Evolutionary conservation across 1,140 invertebrate genomes (phyloP), one percentile per base, ranked within the genome.

Genomic region (Asobara japonica): DNA sequence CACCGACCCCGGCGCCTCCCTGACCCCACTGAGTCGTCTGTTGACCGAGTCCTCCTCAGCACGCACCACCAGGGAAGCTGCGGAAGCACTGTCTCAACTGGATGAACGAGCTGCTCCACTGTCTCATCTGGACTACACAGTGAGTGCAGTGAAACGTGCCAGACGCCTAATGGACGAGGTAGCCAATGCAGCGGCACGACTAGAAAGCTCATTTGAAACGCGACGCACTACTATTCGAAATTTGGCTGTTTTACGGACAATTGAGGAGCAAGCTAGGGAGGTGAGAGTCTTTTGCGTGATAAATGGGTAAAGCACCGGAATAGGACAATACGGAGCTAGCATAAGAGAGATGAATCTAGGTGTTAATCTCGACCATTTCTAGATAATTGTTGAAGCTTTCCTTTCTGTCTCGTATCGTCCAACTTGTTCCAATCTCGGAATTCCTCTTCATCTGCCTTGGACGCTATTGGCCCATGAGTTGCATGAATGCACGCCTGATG

Each of bases 261-360:
- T 88, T 80, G 85, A 88, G 78, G 86, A 88, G 72, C 86, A 87
- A 60, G 85, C 86, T 33, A 79, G 82, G 65, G 86, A 88, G 84
- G 86, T 86, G 65, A 87, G 84, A 18, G 25, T 48, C n/a, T 16
- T 48, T 13, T 3, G n/a, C 10, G 20, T n/a, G n/a, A n/a, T n/a
- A n/a, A n/a, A n/a, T n/a, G n/a, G n/a, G n/a, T n/a, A n/a, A n/a
- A n/a, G n/a, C n/a, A n/a, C n/a, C n/a, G n/a, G n/a, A n/a, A n/a
- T n/a, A n/a, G n/a, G n/a, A n/a, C n/a, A n/a, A n/a, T n/a, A n/a
- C n/a, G n/a, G n/a, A n/a, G n/a, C n/a, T n/a, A n/a, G n/a, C n/a
- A n/a, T n/a, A n/a, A n/a, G n/a, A n/a, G n/a, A n/a, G n/a, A n/a
- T n/a, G n/a, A n/a, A n/a, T n/a, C n/a, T n/a, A n/a, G n/a, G n/a